Conservation (phyloP, 2,888 invertebrate species). For the Drosophila mayaguana region DNA sequence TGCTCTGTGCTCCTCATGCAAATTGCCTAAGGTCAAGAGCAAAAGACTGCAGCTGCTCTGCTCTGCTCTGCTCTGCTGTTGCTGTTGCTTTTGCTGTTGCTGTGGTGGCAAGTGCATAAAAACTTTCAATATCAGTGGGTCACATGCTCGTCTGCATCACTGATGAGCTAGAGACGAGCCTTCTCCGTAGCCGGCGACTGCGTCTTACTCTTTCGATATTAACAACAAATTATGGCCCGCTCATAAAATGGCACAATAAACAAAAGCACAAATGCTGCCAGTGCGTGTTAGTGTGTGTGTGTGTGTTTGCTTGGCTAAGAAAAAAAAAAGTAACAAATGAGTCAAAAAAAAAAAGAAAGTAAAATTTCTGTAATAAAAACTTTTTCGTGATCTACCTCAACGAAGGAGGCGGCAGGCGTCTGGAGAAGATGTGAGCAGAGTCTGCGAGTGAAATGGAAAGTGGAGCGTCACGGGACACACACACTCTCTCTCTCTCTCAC, state of each 20-base stretch:
- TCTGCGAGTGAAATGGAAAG: slow-evolving; percentile 70
- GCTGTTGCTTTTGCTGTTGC: slow-evolving; percentile 17
- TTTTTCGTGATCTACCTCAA: slow-evolving; percentile 82
- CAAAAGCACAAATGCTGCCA: slow-evolving; percentile 53
- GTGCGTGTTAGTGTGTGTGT: slow-evolving; percentile 23
- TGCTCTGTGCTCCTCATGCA: slow-evolving; percentile 50
- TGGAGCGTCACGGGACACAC: slow-evolving; percentile 34
- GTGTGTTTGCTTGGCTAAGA: slow-evolving; percentile 22
- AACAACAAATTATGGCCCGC: slow-evolving; percentile 78
- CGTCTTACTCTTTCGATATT: slow-evolving; percentile 66
- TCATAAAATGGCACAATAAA: slow-evolving; percentile 79
- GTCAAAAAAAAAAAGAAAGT: slow-evolving; percentile 47
- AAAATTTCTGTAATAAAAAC: slow-evolving; percentile 76
- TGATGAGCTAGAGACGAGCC: slow-evolving; percentile 71
- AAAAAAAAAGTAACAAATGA: slow-evolving; percentile 58
- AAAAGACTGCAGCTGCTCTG: slow-evolving; percentile 57
- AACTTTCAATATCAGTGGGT: slow-evolving; percentile 80
- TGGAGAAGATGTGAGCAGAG: slow-evolving; percentile 37
- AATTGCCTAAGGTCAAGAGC: slow-evolving; percentile 77
- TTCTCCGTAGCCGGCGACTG: slow-evolving; percentile 30
- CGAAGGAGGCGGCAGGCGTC: slow-evolving; percentile 39
- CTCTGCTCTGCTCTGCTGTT: slow-evolving; percentile 1
- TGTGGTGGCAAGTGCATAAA: slow-evolving; percentile 69
- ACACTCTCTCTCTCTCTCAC: neutral
- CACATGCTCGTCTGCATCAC: slow-evolving; percentile 80